phyloP scores from a whole-genome alignment of 2,113 vertebrate genomes.

The Ictalurus punctatus region DNA sequence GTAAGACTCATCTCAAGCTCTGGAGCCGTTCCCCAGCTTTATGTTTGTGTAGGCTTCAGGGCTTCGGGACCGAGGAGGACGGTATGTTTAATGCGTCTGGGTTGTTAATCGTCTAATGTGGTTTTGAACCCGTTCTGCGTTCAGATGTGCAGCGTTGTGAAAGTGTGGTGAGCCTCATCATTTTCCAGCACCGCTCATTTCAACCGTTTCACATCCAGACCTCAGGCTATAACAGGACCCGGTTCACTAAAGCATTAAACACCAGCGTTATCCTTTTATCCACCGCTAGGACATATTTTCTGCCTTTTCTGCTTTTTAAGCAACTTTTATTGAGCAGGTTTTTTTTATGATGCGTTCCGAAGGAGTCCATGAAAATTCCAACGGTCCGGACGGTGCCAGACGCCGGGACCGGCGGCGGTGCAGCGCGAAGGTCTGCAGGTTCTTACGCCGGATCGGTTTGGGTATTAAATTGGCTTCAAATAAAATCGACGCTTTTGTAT shows the following conservation, averaged over 20 bases:
- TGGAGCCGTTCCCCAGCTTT: not conserved
- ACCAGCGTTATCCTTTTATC: slow-evolving; percentile 30
- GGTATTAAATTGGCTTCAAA: slow-evolving; percentile 52
- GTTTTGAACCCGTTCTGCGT: slow-evolving; percentile 17
- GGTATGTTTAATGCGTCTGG: not conserved
- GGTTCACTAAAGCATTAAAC: slow-evolving; percentile 38
- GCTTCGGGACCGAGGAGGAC: not conserved
- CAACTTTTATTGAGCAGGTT: not conserved
- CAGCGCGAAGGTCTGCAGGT: not conserved
- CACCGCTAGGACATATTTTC: slow-evolving; percentile 42
- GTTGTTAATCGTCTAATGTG: slow-evolving; percentile 21
- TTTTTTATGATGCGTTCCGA: not conserved
- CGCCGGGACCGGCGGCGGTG: not conserved
- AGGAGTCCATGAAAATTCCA: slow-evolving; percentile 3
- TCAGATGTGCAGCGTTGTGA: slow-evolving; percentile 30
- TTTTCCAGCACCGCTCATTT: slow-evolving; percentile 30
- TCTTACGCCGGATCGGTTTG: not conserved
- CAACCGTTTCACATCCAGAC: slow-evolving; percentile 38
- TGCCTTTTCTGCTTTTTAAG: slow-evolving; percentile 61
- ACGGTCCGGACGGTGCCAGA: not conserved
- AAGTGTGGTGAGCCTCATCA: slow-evolving; percentile 43
- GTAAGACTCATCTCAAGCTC: not conserved
- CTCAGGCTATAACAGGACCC: slow-evolving; percentile 40
- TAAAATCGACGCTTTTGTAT: not conserved
- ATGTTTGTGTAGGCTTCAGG: not conserved